Base-by-base conservation (phyloP, 1,140 invertebrate genomes). In the Mercenaria mercenaria region DNA sequence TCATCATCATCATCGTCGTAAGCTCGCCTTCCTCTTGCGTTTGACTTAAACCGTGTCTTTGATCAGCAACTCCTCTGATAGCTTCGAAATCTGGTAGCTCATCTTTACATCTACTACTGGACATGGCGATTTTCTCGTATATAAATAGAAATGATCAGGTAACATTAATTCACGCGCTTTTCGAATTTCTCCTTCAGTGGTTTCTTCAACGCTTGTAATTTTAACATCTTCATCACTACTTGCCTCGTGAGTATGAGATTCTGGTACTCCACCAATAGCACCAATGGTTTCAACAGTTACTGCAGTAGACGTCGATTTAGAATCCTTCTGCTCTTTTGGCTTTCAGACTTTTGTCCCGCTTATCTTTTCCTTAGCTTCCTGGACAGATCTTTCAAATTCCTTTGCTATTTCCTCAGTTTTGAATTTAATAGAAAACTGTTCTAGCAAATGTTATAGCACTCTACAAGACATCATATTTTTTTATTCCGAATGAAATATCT, bases 131-230 rank as follows among this genome's bases (percentile, higher is more conserved):
- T 96, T 96, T 79, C 97, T 79, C 93, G 97, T 97, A 92, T 98
- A 99, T 13, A 97, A 96, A 94, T 97, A 98, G 94, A 98, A 99
- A 92, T 98, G 97, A 77, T 97, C 97, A 1, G 98, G 98, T 18
- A 99, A 95, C 93, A 97, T 95, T 0, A 98, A 96, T 88, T 97
- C 97, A 79, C 96, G 95, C 0, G 98, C 98, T 91, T 96, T 96
- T 82, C 96, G 96, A 91, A 97, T 97, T 92, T 98, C 97, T 95
- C 98, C 97, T 0, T 95, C 90, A 0, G 97, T 97, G 0, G 98
- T 97, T 94, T 97, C 96, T 34, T 97, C 96, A 94, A 98, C 97
- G 88, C 96, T 97, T 0, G 98, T 94, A 93, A 98, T 96, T 90
- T 97, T 95, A 1, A 98, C 96, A 90, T 98, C 97, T 69, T 89